phyloP scores from a whole-genome alignment of 2,888 invertebrate genomes.

The Melipona bicolor region DNA sequence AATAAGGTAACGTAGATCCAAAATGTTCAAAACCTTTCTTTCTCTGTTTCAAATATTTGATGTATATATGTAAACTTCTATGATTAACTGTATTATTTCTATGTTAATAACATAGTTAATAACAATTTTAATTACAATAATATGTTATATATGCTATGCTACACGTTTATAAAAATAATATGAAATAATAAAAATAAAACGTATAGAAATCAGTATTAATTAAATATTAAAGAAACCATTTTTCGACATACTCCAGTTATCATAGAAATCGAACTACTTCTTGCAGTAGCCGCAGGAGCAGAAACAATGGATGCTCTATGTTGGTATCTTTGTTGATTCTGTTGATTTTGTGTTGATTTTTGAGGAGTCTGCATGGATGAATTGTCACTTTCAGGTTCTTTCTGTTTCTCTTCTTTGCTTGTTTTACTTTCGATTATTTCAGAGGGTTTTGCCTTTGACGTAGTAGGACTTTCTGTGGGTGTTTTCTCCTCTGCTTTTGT shows the following conservation, averaged over 20 bases:
- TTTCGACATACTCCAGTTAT: background rate
- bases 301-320: constrained; percentile 77
- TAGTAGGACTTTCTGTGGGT: constrained; percentile 19
- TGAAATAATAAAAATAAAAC: background rate
- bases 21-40: no score
- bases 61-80: no score
- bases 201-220: no score
- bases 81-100: background rate
- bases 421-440: constrained; percentile 58
- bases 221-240: background rate
- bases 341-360: constrained; percentile 27
- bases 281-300: constrained; percentile 73
- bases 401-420: constrained; percentile 68
- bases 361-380: constrained; percentile 40
- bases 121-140: background rate
- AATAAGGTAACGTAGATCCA: no score
- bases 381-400: constrained; percentile 65
- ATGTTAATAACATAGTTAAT: background rate
- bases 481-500: constrained; percentile 52
- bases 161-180: background rate
- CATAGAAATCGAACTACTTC: constrained; percentile 71
- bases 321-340: constrained; percentile 30
- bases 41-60: no score
- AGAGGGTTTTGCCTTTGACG: constrained; percentile 48
- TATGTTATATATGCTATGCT: background rate